Evolutionary conservation across 2,888 invertebrate genomes (phyloP), one percentile per base, ranked within the genome.

Genomic region (Pandemis heparana): DNA sequence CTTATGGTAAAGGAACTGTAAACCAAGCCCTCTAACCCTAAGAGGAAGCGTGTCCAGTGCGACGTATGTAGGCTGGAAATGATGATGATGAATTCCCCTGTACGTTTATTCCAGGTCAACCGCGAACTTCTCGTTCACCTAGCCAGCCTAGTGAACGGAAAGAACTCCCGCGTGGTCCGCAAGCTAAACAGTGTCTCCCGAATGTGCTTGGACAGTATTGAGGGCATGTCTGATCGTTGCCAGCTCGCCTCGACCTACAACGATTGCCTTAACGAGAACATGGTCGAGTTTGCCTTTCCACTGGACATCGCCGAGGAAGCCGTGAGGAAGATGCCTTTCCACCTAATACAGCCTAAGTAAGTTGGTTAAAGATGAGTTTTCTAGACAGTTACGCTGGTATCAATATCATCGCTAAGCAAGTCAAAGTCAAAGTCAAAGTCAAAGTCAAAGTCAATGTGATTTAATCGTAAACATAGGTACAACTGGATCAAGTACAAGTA

Each of bases 261-360:
- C 63, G 93, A 94, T 79, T 94, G 94, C 70, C 76, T 94, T 10
- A 94, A 94, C 48, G 93, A 93, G 64, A 94, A 93, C 76, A 94
- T 94, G 94, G 81, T 89, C 18, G 94, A 94, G 62, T 94, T 94
- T 64, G 89, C 92, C 0, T 94, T 94, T 70, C 94, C 94, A 0
- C 78, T 93, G 1, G 94, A 94, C 6, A 87, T 94, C 3, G 94
- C 93, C 6, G 93, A 93, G 63, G 93, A 94, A 68, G 92, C 91
- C 0, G 93, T 93, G 0, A 86, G 90, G 51, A 93, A 93, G 79
- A 93, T 94, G 93, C 94, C 94, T 0, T 94, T 93, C 71, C 94
- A 94, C 82, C 83, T 94, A 3, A 92, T 92, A 82, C 91, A 92
- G 70, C 92, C 93, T 0, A 93, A 94, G 94, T 94, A 78, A 89